Percentiles rank a stretch among this genome's conserved stretches.
Evolutionary conservation across 2,113 vertebrate genomes (phyloP).

Genomic region (Glareola pratincola): DNA sequence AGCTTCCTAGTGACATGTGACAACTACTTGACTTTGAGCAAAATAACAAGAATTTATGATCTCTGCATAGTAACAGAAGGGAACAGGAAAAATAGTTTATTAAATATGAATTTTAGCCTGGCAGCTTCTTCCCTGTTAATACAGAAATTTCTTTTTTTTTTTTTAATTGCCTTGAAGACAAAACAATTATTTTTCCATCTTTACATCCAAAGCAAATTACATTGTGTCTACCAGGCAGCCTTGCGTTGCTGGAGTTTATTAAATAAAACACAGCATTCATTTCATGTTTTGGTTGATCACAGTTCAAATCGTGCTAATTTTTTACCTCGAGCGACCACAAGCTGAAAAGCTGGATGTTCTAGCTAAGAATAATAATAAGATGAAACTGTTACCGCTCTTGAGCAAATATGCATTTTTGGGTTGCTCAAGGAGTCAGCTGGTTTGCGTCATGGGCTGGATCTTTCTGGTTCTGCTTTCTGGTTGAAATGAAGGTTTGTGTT

Average conservation of each 20-base stretch:
- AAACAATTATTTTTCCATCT: not conserved
- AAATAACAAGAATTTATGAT: not conserved
- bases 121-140: not conserved
- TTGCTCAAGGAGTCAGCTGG: not conserved
- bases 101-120: not conserved
- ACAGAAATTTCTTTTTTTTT: not conserved
- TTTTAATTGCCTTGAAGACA: not conserved
- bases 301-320: not conserved
- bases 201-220: constrained; percentile 1
- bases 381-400: not conserved
- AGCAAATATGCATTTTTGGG: not conserved
- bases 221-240: not conserved
- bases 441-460: not conserved
- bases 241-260: constrained; percentile 3
- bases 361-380: not conserved
- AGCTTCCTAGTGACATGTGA: not conserved
- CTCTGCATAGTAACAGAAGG: not conserved
- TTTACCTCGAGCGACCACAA: not conserved
- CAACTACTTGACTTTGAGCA: not conserved
- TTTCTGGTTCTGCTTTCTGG: not conserved
- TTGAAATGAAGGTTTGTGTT: not conserved
- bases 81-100: not conserved
- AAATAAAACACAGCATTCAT: not conserved
- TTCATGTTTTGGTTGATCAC: not conserved
- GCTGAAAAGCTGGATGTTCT: not conserved